phyloP scores from a whole-genome alignment of 2,113 vertebrate species.

The Amblyopsis rosae region DNA sequence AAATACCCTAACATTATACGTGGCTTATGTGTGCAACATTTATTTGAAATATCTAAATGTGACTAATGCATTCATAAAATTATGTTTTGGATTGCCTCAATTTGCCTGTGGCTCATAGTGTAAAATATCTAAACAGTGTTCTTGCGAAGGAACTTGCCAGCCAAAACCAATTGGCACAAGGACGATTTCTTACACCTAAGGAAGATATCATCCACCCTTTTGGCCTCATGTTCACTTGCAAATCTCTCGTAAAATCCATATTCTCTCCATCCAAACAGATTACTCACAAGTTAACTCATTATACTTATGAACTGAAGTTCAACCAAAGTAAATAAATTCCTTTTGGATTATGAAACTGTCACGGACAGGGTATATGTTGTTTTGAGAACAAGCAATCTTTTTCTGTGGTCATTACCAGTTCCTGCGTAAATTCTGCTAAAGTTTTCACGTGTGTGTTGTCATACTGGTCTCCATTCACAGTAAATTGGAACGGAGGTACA shows the following conservation, averaged over 20 bases:
- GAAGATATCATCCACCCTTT: constrained; percentile 51
- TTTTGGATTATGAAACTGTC: neutral
- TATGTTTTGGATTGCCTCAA: constrained; percentile 32
- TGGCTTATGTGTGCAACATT: constrained; percentile 39
- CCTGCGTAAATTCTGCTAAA: constrained; percentile 14
- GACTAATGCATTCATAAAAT: constrained; percentile 55
- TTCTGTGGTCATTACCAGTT: neutral
- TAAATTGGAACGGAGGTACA: constrained; percentile 24
- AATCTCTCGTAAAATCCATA: constrained; percentile 42
- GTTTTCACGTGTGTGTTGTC: constrained; percentile 37
- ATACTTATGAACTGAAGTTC: constrained; percentile 16
- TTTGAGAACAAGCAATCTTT: constrained; percentile 33
- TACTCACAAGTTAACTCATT: constrained; percentile 22
- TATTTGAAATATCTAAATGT: constrained; percentile 43
- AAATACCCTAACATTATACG: constrained; percentile 25
- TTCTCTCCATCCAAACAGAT: constrained; percentile 37
- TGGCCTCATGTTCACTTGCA: constrained; percentile 54
- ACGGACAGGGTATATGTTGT: neutral
- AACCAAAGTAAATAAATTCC: constrained; percentile 2
- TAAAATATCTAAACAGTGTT: constrained; percentile 62
- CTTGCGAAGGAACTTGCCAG: constrained; percentile 20
- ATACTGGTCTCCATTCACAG: constrained; percentile 33
- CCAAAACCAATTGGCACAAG: constrained; percentile 69
- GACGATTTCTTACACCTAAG: constrained; percentile 66
- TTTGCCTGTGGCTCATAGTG: constrained; percentile 27